Percentiles rank a stretch among this genome's conserved stretches.
Evolutionary conservation across 2,113 vertebrate genomes (phyloP).

Genomic region (Danio rerio): DNA sequence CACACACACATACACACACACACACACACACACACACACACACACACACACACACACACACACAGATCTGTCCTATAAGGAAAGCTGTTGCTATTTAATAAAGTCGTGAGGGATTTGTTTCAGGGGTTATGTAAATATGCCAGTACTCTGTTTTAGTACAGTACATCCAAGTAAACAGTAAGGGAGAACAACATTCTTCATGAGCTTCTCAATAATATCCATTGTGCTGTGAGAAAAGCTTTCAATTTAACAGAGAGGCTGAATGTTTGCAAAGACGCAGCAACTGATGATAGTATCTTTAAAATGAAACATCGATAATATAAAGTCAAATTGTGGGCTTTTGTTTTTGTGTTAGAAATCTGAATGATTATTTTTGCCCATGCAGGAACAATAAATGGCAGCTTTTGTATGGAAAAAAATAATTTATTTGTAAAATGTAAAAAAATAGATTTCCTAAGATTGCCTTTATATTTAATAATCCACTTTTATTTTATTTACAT

Average conservation of each 20-base stretch:
- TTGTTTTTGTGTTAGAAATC: neutral
- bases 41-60: conserved; percentile 9
- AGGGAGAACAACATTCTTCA: conserved; percentile 24
- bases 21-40: no score
- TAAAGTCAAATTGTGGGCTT: neutral
- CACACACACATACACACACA: no score
- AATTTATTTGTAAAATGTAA: neutral
- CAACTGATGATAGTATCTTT: neutral
- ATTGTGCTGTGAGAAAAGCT: neutral
- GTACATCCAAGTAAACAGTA: conserved; percentile 27
- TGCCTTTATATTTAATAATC: no score
- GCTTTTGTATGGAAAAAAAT: neutral
- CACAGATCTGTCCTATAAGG: conserved; percentile 46
- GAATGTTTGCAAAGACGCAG: neutral
- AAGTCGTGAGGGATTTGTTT: conserved; percentile 37
- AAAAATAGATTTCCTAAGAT: neutral
- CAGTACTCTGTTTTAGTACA: conserved; percentile 27
- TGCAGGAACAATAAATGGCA: neutral
- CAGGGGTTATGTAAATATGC: conserved; percentile 45
- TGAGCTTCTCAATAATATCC: neutral
- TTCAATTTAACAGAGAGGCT: neutral
- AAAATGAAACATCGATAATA: neutral
- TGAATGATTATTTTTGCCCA: neutral
- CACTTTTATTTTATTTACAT: no score
- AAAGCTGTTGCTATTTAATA: conserved; percentile 45